These are phyloP conservation scores for Aspidiotus rigidus DNA, from an alignment of 2,888 invertebrate species.

Conservation along the genomic window DNA sequence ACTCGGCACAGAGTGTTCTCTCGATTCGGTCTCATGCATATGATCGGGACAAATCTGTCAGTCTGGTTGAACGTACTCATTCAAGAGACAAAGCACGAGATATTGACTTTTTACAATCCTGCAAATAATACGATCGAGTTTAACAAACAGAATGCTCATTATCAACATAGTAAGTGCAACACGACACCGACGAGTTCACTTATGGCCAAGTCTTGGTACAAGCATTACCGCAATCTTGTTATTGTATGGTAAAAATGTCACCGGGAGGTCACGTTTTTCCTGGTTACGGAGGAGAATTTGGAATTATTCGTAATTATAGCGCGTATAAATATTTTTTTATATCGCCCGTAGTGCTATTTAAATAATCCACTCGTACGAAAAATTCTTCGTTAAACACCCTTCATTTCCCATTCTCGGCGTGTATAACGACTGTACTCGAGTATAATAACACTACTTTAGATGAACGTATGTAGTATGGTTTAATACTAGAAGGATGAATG, in stretches of 20 bases:
- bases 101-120: slow-evolving; percentile 80
- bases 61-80: slow-evolving; percentile 93
- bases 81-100: slow-evolving; percentile 91
- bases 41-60: slow-evolving; percentile 95
- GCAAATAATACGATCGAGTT: slow-evolving; percentile 53
- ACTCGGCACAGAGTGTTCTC: slow-evolving; percentile 80
- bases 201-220: too few species aligned
- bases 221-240: too few species aligned
- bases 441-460: too few species aligned
- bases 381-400: too few species aligned
- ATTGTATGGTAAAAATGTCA: too few species aligned
- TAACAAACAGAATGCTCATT: slow-evolving; percentile 33
- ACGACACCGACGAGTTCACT: background rate
- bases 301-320: background rate
- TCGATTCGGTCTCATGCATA: slow-evolving; percentile 94
- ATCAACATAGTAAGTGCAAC: slow-evolving; percentile 12
- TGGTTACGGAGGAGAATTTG: background rate
- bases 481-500: too few species aligned
- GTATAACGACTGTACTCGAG: too few species aligned
- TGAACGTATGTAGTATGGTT: too few species aligned
- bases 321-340: background rate
- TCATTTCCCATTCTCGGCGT: too few species aligned
- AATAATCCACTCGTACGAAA: background rate
- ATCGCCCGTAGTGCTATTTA: background rate
- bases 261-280: too few species aligned